Conservation (phyloP, 2,113 vertebrate species). For the Ammodytes marinus region DNA sequence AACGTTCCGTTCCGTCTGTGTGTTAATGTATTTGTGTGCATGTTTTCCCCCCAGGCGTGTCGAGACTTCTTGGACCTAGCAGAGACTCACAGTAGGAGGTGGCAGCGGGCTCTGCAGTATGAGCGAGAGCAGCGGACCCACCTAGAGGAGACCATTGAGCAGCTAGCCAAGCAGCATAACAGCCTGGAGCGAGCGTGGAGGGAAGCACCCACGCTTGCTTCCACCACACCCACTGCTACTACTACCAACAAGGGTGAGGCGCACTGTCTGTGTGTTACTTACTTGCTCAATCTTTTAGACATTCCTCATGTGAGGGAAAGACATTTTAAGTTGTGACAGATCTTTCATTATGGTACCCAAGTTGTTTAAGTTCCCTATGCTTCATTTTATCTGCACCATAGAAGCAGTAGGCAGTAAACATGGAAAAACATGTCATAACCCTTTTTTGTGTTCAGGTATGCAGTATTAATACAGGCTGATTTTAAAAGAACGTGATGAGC, state of each 20-base stretch:
- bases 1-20: constrained; percentile 6
- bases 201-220: constrained; percentile 85
- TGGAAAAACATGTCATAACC: not conserved
- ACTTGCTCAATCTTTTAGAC: constrained; percentile 14
- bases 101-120: constrained; percentile 96
- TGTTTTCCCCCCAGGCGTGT: constrained; percentile 89
- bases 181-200: constrained; percentile 96
- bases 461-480: not conserved
- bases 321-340: constrained; percentile 21
- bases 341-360: not conserved
- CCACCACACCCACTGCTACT: constrained; percentile 76
- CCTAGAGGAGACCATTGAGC: constrained; percentile 98
- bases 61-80: constrained; percentile 97
- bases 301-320: not conserved
- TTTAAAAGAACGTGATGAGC: not conserved
- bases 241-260: constrained; percentile 87
- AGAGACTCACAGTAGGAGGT: constrained; percentile 93
- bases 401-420: not conserved
- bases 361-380: not conserved
- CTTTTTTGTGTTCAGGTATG: not conserved
- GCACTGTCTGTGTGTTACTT: constrained; percentile 41
- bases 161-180: constrained; percentile 98
- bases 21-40: constrained; percentile 8
- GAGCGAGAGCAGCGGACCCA: constrained; percentile 95
- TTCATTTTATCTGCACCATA: not conserved